Percentiles rank a stretch among this genome's conserved stretches.
These are phyloP conservation scores for Gandaritis pyraliata DNA, from an alignment of 2,888 invertebrate species.

Conservation along the genomic window DNA sequence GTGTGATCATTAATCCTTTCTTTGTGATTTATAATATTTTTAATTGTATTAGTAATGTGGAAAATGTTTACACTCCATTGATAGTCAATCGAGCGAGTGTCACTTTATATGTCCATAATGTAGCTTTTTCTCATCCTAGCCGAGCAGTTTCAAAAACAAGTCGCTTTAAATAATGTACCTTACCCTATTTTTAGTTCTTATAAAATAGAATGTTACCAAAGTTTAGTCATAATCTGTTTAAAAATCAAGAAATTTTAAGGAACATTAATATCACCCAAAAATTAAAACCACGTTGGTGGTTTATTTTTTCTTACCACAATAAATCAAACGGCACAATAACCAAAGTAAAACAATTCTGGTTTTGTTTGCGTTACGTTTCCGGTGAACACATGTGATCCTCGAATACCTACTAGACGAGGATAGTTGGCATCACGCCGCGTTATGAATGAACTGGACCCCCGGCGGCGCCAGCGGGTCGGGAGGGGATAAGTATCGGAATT, in stretches of 20 bases:
- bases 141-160: background rate
- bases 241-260: constrained; percentile 9
- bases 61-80: background rate
- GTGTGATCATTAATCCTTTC: constrained; percentile 31
- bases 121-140: background rate
- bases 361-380: constrained; percentile 74
- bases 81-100: background rate
- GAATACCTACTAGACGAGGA: constrained; percentile 42
- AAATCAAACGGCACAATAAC: constrained; percentile 58
- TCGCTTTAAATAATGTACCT: background rate
- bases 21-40: constrained; percentile 2
- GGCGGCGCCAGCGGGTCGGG: constrained; percentile 46
- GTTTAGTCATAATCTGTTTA: constrained; percentile 4
- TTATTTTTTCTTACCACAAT: constrained; percentile 51
- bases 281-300: constrained; percentile 67
- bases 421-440: constrained; percentile 68
- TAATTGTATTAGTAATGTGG: too few species aligned
- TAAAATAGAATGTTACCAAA: background rate
- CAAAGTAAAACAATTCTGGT: constrained; percentile 65
- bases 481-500: constrained; percentile 62
- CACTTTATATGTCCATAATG: background rate
- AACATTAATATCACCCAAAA: constrained; percentile 37
- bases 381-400: constrained; percentile 65
- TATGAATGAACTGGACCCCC: constrained; percentile 80
- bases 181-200: constrained; percentile 1